A percentile compares a stretch with the other conserved stretches of the same genome.
Conservation (phyloP, 2,113 vertebrate species). For the Lipotes vexillifer region DNA sequence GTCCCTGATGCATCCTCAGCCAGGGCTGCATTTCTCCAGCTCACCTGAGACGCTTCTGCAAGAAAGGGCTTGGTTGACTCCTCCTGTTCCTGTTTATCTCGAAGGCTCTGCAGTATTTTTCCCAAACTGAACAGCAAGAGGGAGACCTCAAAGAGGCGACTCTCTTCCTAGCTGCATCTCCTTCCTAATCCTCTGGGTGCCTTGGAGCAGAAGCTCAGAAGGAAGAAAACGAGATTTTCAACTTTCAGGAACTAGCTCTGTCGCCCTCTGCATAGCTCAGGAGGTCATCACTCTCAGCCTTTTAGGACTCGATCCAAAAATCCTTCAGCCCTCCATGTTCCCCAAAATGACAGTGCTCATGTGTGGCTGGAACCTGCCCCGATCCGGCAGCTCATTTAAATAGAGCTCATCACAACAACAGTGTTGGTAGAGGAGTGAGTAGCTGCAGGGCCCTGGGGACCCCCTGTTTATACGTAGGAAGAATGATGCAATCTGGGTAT, state of each 20-base stretch:
- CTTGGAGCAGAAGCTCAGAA: slow-evolving; percentile 61
- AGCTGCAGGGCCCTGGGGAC: slow-evolving; percentile 80
- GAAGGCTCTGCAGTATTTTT: slow-evolving; percentile 71
- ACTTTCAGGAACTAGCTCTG: slow-evolving; percentile 71
- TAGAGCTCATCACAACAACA: slow-evolving; percentile 78
- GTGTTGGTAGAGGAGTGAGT: slow-evolving; percentile 77
- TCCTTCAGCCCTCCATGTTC: slow-evolving; percentile 64
- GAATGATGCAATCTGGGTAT: slow-evolving; percentile 86
- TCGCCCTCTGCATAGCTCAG: slow-evolving; percentile 56
- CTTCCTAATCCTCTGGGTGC: slow-evolving; percentile 70
- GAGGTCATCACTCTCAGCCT: slow-evolving; percentile 3
- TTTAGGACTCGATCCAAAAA: slow-evolving; percentile 64
- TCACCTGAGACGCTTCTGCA: slow-evolving; percentile 70
- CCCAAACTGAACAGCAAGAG: slow-evolving; percentile 69
- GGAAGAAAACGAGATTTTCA: slow-evolving; percentile 64
- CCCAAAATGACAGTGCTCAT: slow-evolving; percentile 72
- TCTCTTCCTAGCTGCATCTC: slow-evolving; percentile 71
- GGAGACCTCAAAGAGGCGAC: slow-evolving; percentile 66
- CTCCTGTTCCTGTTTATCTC: slow-evolving; percentile 65
- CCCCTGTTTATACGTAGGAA: slow-evolving; percentile 81
- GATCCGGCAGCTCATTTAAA: slow-evolving; percentile 80
- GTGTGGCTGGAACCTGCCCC: slow-evolving; percentile 66
- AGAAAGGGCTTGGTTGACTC: slow-evolving; percentile 63
- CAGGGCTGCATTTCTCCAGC: slow-evolving; percentile 64
- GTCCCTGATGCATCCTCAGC: slow-evolving; percentile 50